Evolutionary conservation across 1,140 invertebrate genomes (phyloP).

Genomic region (Heliconius congener): DNA sequence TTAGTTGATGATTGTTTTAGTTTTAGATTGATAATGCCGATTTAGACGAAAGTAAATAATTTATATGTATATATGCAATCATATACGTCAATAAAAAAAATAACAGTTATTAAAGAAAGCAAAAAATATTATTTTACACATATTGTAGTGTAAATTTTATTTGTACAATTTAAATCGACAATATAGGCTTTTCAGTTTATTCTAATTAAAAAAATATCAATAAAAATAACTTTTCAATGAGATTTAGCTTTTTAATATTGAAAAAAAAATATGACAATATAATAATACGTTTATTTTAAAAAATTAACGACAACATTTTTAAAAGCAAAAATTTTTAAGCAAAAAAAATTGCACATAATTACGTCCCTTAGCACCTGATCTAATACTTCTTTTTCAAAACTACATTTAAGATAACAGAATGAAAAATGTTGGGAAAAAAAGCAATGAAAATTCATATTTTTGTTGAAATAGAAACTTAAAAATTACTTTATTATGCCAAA

Average conservation of each 20-base stretch:
- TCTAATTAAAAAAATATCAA: too few relatives aligned
- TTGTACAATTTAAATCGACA: too few relatives aligned
- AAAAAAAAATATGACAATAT: neutral
- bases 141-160: too few relatives aligned
- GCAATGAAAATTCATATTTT: too few relatives aligned
- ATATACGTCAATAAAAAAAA: too few relatives aligned
- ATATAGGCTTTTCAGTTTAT: too few relatives aligned
- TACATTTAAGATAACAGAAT: neutral
- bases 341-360: constrained; percentile 22
- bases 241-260: too few relatives aligned
- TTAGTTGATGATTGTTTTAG: neutral
- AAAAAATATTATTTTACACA: too few relatives aligned
- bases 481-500: neutral
- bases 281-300: neutral
- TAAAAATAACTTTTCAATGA: too few relatives aligned
- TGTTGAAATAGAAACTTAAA: neutral
- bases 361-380: constrained; percentile 12
- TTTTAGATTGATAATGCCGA: neutral
- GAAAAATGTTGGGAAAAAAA: neutral
- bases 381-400: neutral
- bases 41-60: neutral
- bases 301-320: neutral
- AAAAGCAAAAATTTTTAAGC: neutral
- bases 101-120: too few relatives aligned
- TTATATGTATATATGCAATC: neutral